phyloP scores from a whole-genome alignment of 2,888 invertebrate genomes.

The Bugula neritina region DNA sequence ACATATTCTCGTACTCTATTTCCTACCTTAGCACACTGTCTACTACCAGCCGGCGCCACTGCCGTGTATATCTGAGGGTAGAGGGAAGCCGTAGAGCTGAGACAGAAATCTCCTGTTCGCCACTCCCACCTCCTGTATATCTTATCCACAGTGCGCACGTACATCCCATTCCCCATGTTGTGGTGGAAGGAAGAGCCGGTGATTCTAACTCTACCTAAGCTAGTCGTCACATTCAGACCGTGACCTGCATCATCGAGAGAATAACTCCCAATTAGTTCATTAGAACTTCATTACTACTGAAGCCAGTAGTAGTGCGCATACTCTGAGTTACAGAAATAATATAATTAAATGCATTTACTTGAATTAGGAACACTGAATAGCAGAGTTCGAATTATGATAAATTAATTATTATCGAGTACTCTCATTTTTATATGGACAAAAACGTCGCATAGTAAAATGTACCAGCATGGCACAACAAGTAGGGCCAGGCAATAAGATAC shows the following conservation, averaged over 20 bases:
- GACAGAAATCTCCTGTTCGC: constrained; percentile 20
- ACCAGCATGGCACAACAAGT: too few relatives aligned
- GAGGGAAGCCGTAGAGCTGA: not conserved
- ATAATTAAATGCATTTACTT: too few relatives aligned
- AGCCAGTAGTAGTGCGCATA: too few relatives aligned
- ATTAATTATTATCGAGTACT: too few relatives aligned
- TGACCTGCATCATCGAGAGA: constrained; percentile 38
- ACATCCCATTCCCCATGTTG: constrained; percentile 52
- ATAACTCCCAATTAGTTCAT: too few relatives aligned
- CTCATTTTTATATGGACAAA: too few relatives aligned
- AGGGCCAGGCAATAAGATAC: not conserved
- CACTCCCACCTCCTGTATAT: constrained; percentile 25
- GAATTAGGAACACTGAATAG: too few relatives aligned
- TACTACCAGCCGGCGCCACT: constrained; percentile 6
- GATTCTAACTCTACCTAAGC: constrained; percentile 45
- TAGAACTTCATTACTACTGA: too few relatives aligned
- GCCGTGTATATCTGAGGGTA: constrained; percentile 14
- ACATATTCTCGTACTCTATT: too few relatives aligned
- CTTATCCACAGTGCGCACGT: constrained; percentile 41
- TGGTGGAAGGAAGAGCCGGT: constrained; percentile 41
- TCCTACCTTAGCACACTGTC: constrained; percentile 6
- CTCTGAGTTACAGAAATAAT: too few relatives aligned
- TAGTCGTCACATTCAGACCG: constrained; percentile 46
- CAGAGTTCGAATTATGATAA: too few relatives aligned
- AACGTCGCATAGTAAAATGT: too few relatives aligned